Evolutionary conservation across 2,888 invertebrate genomes (phyloP).

Genomic region (Caenorhabditis sinica): DNA sequence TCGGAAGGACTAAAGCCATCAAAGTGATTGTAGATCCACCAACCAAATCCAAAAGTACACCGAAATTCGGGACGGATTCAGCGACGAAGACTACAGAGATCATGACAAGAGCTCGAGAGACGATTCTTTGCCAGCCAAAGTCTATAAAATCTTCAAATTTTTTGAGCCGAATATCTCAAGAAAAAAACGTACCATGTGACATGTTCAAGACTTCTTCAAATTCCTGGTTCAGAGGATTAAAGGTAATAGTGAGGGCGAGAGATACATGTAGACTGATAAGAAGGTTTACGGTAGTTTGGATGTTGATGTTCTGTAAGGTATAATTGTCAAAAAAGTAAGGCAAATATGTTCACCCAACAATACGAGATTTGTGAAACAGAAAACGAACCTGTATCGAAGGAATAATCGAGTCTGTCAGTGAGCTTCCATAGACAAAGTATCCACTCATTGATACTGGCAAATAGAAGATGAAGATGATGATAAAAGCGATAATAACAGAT

Average conservation of each 20-base stretch:
- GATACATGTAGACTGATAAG: constrained; percentile 80
- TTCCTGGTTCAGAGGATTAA: constrained; percentile 81
- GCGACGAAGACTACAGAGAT: constrained; percentile 78
- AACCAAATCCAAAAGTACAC: constrained; percentile 80
- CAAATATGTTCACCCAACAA: not conserved
- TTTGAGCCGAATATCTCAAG: not conserved
- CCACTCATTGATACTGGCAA: constrained; percentile 77
- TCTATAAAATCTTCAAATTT: not conserved
- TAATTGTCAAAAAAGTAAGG: not conserved
- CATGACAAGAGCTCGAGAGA: constrained; percentile 77
- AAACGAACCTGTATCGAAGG: constrained; percentile 75
- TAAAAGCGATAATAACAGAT: constrained; percentile 86
- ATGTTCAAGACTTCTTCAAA: constrained; percentile 77
- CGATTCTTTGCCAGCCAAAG: constrained; percentile 72
- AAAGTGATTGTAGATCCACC: constrained; percentile 78
- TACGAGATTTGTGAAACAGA: not conserved
- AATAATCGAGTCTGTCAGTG: constrained; percentile 79
- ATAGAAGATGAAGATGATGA: constrained; percentile 77
- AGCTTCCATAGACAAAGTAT: constrained; percentile 78
- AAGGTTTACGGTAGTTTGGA: constrained; percentile 78
- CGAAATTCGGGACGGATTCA: constrained; percentile 80
- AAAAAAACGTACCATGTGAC: constrained; percentile 70
- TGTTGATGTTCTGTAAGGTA: constrained; percentile 65
- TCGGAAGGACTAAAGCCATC: constrained; percentile 80
- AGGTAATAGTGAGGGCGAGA: constrained; percentile 78